Evolutionary conservation across 2,888 invertebrate species (phyloP), one percentile per base, ranked within the genome.

Genomic region (Polyploca ridens): DNA sequence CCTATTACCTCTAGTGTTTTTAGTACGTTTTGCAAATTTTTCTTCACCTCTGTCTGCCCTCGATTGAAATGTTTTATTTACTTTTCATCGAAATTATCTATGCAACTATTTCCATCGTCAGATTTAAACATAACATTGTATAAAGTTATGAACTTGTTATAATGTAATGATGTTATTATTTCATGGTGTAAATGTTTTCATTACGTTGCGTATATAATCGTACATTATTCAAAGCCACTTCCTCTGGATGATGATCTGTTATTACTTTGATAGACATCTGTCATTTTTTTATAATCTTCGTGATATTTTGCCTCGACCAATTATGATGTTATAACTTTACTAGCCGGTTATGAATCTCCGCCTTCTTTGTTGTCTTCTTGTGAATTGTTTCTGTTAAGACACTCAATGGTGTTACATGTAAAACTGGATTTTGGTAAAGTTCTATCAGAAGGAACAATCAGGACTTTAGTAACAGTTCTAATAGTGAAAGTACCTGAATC

Each of bases 171-270:
- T 67, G 65, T 65, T 72, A 69, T 67, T 71, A 69, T 68, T 64
- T 65, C 64, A 41, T 14, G 14, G 58, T 41, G 65, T 58, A 63
- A 66, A 60, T 72, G 70, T 72, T 72, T 70, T 72, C 66, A 69
- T 71, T 71, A 69, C 71, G 67, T 64, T 64, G 62, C 61, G 11
- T 41, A 63, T 49, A 61, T 67, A 62, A 69, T 68, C 65, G 64
- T 69, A 66, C 54, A 38, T 35, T 59, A 35, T 57, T 58, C 59
- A 46, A 49, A 33, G 46, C 33, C 63, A 66, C 68, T 70, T 70
- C 68, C 63, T 68, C 44, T 57, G 35, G 16, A 33, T 10, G 16
- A 11, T 59, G 65, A 38, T 60, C 59, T 63, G 44, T 66, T 63
- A 67, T 68, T 69, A 65, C 59, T 16, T 19, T 54, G 27, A 62